Conservation (phyloP, 2,888 invertebrate species). For the Platycheirus rosarum region DNA sequence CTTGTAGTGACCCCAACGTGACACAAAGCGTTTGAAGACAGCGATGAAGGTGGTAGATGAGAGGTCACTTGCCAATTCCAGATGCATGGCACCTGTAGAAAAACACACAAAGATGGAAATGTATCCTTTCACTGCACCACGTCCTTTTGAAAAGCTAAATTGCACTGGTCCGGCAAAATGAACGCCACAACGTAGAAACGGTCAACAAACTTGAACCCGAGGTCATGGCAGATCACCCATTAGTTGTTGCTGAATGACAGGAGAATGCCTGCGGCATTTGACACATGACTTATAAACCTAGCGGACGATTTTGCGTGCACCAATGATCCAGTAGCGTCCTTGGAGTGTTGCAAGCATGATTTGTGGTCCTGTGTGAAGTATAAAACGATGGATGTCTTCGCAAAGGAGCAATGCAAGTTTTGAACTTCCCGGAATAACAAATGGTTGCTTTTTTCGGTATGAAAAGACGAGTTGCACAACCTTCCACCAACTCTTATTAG, state of each 20-base stretch:
- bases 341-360: slow-evolving; percentile 35
- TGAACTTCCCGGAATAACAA: slow-evolving; percentile 8
- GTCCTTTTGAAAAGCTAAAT: slow-evolving; percentile 40
- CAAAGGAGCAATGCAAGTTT: slow-evolving; percentile 22
- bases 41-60: slow-evolving; percentile 26
- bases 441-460: slow-evolving; percentile 21
- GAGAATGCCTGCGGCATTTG: too few species aligned
- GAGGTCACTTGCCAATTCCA: slow-evolving; percentile 33
- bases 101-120: slow-evolving; percentile 35
- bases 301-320: slow-evolving; percentile 21
- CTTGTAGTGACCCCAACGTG: slow-evolving; percentile 27
- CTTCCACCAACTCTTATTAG: slow-evolving; percentile 44
- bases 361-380: slow-evolving; percentile 37
- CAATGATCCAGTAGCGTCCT: slow-evolving; percentile 44
- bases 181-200: slow-evolving; percentile 25
- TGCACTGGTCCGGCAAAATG: slow-evolving; percentile 35
- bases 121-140: slow-evolving; percentile 35
- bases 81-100: slow-evolving; percentile 51
- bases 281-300: slow-evolving; percentile 21
- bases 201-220: slow-evolving; percentile 21
- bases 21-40: slow-evolving; percentile 40
- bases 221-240: slow-evolving; percentile 27
- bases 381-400: slow-evolving; percentile 22
- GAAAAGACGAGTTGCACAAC: not conserved
- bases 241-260: slow-evolving; percentile 7